Conservation (phyloP, 2,888 invertebrate genomes). For the Gastrophysa polygoni region DNA sequence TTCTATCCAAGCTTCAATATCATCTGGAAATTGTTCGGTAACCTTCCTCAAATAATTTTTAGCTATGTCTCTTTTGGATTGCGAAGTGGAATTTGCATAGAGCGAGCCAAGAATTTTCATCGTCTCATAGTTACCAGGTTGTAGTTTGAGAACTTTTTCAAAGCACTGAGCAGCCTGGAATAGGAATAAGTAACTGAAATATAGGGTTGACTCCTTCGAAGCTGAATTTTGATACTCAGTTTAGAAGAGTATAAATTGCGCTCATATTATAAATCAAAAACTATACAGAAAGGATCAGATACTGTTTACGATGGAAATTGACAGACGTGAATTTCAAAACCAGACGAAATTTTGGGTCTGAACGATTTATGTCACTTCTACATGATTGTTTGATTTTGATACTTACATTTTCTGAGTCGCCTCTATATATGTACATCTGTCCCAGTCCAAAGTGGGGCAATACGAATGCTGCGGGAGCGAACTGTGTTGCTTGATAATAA, state of each 20-base stretch:
- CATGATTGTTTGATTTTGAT: background rate
- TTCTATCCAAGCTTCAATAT: constrained; percentile 99
- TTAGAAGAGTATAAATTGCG: too few relatives aligned
- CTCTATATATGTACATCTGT: constrained; percentile 98
- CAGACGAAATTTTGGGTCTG: too few relatives aligned
- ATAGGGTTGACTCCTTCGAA: background rate
- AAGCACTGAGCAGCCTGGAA: constrained; percentile 94
- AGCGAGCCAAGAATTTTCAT: constrained; percentile 99
- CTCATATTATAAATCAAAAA: too few relatives aligned
- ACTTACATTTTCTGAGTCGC: constrained; percentile 90
- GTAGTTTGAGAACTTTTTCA: constrained; percentile 96
- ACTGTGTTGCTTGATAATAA: constrained; percentile 98
- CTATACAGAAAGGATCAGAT: too few relatives aligned
- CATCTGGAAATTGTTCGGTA: constrained; percentile 96
- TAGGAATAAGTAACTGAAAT: background rate
- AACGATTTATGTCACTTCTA: too few relatives aligned
- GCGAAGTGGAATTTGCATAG: constrained; percentile 89
- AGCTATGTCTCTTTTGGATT: constrained; percentile 90
- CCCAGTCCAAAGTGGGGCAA: constrained; percentile 97
- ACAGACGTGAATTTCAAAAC: too few relatives aligned
- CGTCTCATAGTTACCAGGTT: constrained; percentile 98
- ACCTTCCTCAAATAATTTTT: constrained; percentile 93
- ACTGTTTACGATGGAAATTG: too few relatives aligned
- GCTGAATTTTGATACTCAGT: too few relatives aligned
- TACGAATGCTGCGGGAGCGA: constrained; percentile 93